Conservation (phyloP, 2,888 invertebrate species). For the Apodemia hepburni region DNA sequence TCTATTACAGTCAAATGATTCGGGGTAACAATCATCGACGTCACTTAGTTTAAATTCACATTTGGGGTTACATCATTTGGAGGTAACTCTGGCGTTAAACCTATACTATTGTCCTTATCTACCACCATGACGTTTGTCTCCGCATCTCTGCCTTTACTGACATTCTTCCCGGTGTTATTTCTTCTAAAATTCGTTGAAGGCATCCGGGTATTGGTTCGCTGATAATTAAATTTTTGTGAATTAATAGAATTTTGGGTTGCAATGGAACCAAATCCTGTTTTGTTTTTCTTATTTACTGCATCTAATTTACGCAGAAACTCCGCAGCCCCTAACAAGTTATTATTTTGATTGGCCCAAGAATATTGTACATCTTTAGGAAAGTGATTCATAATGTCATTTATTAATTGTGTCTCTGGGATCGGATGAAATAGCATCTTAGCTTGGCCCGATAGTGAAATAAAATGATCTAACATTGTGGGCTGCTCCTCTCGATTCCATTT, state of each 20-base stretch:
- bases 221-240: too few relatives aligned
- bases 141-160: too few relatives aligned
- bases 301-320: slow-evolving; percentile 17
- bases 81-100: too few relatives aligned
- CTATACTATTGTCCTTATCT: too few relatives aligned
- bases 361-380: slow-evolving; percentile 18
- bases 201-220: too few relatives aligned
- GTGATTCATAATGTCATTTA: slow-evolving; percentile 18
- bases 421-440: slow-evolving; percentile 20
- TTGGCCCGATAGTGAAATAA: slow-evolving; percentile 15
- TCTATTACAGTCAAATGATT: slow-evolving; percentile 14
- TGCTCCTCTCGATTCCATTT: slow-evolving; percentile 11
- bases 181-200: too few relatives aligned
- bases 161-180: too few relatives aligned
- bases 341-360: slow-evolving; percentile 2
- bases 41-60: slow-evolving; percentile 18
- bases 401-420: slow-evolving; percentile 21
- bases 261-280: too few relatives aligned
- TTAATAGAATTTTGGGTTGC: too few relatives aligned
- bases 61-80: not conserved
- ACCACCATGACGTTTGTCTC: too few relatives aligned
- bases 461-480: slow-evolving; percentile 16
- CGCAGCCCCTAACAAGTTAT: slow-evolving; percentile 3
- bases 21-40: slow-evolving; percentile 17
- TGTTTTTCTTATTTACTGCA: slow-evolving; percentile 3